Evolutionary conservation across 2,797 vertebrate species (phyloP).

Genomic region (Cephalopachus bancanus): DNA sequence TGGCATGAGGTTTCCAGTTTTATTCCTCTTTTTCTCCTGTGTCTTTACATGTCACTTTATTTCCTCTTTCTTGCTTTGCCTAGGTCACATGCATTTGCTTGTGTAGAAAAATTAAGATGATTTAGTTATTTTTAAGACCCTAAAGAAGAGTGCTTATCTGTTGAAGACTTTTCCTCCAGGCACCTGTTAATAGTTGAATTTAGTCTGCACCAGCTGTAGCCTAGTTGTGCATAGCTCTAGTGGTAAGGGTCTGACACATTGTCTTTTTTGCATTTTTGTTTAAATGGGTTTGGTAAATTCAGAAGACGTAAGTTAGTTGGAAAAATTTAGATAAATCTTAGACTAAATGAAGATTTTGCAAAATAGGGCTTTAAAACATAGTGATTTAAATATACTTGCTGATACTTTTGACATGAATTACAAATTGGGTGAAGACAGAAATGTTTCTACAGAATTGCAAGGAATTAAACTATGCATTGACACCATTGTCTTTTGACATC

Average conservation of each 20-base stretch:
- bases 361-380: background rate
- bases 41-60: conserved; percentile 40
- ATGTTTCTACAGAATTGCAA: conserved; percentile 17
- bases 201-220: conserved; percentile 74
- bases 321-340: background rate
- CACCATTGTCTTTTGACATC: background rate
- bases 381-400: background rate
- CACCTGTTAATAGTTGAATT: conserved; percentile 61
- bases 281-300: conserved; percentile 40
- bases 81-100: conserved; percentile 36
- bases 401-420: background rate
- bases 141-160: conserved; percentile 65
- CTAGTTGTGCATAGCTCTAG: background rate
- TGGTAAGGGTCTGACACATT: background rate
- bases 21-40: background rate
- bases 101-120: conserved; percentile 71
- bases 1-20: conserved; percentile 25
- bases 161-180: conserved; percentile 54
- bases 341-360: background rate
- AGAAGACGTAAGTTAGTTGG: background rate
- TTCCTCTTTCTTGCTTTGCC: conserved; percentile 72
- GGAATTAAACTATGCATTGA: conserved; percentile 11
- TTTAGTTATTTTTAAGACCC: conserved; percentile 64
- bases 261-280: background rate
- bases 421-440: background rate